phyloP scores from a whole-genome alignment of 2,113 vertebrate species.

The Oriolus oriolus region DNA sequence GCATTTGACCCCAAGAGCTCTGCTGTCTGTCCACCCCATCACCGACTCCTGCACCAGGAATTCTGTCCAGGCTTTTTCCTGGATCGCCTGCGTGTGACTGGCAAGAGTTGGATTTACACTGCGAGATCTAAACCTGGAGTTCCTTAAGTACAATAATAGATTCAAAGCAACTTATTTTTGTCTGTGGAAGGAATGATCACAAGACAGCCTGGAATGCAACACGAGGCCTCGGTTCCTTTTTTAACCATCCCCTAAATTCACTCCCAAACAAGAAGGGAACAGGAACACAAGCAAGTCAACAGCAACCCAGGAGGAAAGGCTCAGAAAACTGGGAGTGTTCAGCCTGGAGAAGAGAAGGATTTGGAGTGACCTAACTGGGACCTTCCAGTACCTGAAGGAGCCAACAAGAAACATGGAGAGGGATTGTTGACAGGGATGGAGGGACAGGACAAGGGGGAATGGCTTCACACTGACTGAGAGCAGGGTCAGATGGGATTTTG shows the following conservation, averaged over 20 bases:
- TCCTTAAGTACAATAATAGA: conserved; percentile 11
- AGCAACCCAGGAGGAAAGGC: not conserved
- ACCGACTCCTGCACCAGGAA: not conserved
- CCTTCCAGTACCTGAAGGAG: not conserved
- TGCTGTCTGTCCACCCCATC: not conserved
- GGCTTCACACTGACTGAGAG: not conserved
- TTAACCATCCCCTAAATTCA: conserved; percentile 24
- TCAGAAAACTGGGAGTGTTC: not conserved
- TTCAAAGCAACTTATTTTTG: conserved; percentile 55
- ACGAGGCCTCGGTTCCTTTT: conserved; percentile 29
- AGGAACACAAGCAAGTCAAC: not conserved
- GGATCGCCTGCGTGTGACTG: not conserved
- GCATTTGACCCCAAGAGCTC: not conserved
- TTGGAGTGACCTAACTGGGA: not conserved
- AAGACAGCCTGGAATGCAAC: conserved; percentile 32
- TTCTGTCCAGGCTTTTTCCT: not conserved
- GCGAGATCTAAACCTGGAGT: not conserved
- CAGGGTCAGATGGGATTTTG: rapidly evolving
- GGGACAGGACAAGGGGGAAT: not conserved
- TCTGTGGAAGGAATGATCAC: conserved; percentile 44
- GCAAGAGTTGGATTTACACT: not conserved
- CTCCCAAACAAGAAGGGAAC: conserved; percentile 14
- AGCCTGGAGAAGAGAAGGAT: not conserved
- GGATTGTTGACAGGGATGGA: not conserved
- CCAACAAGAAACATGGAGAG: not conserved